Base-by-base conservation (phyloP, 2,888 invertebrate genomes). In the Peribatodes rhomboidaria region DNA sequence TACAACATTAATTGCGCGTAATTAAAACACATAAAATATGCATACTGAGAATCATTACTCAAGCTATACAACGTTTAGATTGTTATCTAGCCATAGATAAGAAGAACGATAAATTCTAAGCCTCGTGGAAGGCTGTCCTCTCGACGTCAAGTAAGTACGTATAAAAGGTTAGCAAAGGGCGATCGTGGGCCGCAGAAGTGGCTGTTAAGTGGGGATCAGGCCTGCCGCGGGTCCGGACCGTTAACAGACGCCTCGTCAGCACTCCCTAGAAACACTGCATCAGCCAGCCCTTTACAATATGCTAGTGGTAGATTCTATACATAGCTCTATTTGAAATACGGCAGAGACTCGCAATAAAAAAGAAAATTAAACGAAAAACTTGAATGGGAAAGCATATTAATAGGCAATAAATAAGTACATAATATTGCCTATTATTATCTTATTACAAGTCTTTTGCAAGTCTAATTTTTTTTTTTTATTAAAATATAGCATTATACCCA, bases 241-340 rank as follows among this genome's bases (percentile, higher is more conserved):
- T 77, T 77, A 78, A 60, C 61, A 61, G 65, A 69, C 62, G 69
- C 71, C 60, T 66, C 46, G 60, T 65, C 60, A 61, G 60, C 66
- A 74, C 66, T 76, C 75, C 69, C 60, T 65, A 61, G 70, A 72
- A 74, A 66, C 68, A 70, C 71, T 65, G 69, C 71, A 72, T 65
- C 69, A 71, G 67, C 68, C 67, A 65, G 60, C 56, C n/a, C 58
- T 27, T 64, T 56, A 39, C 14, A 13, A 16, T 53, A 27, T 44
- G 44, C 22, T 52, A 27, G 22, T 10, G 42, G 11, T 46, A 22
- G n/a, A 46, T 0, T 0, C 22, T 7, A 41, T 18, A 41, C 41
- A 41, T 41, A 35, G 35, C 35, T 41, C 8, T 41, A 16, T 16
- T 10, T 18, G 41, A 37, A n/a, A 27, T 27, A 2, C 6, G 27